phyloP scores from a whole-genome alignment of 1,140 invertebrate genomes.

The Drosophila takahashii region DNA sequence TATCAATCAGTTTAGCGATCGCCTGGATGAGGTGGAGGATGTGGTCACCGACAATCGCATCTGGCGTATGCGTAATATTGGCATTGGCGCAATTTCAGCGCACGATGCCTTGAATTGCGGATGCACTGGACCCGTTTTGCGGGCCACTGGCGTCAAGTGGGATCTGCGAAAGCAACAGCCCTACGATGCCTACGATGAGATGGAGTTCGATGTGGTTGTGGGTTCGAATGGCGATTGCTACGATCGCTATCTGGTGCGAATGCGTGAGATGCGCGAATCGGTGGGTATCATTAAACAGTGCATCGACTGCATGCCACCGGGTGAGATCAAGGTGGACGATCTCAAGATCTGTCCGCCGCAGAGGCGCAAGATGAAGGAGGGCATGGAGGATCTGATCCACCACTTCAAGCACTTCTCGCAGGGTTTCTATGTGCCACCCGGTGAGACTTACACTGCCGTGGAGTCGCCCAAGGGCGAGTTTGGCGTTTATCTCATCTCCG shows the following conservation, averaged over 20 bases:
- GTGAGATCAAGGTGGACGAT: slow-evolving; percentile 94
- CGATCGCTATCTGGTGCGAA: slow-evolving; percentile 88
- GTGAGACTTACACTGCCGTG: slow-evolving; percentile 91
- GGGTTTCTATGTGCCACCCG: slow-evolving; percentile 93
- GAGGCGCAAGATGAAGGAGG: slow-evolving; percentile 93
- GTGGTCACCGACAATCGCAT: slow-evolving; percentile 92
- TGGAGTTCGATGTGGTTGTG: slow-evolving; percentile 94
- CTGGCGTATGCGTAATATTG: slow-evolving; percentile 91
- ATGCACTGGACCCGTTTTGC: slow-evolving; percentile 92
- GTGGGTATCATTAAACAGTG: slow-evolving; percentile 91
- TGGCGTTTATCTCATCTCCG: slow-evolving; percentile 94
- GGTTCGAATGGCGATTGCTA: slow-evolving; percentile 94
- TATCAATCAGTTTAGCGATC: slow-evolving; percentile 88
- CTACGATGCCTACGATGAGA: slow-evolving; percentile 93
- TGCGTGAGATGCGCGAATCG: slow-evolving; percentile 93
- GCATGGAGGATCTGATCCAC: slow-evolving; percentile 95
- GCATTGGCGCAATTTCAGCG: slow-evolving; percentile 91
- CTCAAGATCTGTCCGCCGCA: slow-evolving; percentile 92
- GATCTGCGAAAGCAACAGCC: slow-evolving; percentile 93
- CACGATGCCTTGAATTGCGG: slow-evolving; percentile 93
- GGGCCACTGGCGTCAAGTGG: slow-evolving; percentile 95
- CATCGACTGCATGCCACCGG: slow-evolving; percentile 93
- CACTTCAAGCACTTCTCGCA: slow-evolving; percentile 94
- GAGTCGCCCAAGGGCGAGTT: slow-evolving; percentile 95
- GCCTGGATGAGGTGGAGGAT: slow-evolving; percentile 95